These are phyloP conservation scores for Pseudopipra pipra DNA, from an alignment of 2,113 vertebrate species.

Conservation along the genomic window DNA sequence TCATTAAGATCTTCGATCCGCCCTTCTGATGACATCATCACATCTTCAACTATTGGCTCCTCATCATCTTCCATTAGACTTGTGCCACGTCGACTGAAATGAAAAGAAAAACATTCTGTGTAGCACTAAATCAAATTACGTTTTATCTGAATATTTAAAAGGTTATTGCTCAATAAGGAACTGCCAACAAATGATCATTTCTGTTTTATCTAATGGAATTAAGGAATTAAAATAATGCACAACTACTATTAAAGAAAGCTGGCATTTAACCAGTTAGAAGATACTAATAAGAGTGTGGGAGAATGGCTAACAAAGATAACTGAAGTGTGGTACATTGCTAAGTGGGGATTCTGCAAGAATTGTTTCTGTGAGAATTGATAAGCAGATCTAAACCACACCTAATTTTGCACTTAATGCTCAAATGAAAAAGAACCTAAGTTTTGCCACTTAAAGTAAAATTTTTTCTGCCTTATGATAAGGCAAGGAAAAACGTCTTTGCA, in stretches of 20 bases:
- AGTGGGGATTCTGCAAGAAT: background rate
- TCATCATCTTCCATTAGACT: conserved; percentile 99
- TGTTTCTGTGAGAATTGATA: background rate
- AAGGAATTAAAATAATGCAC: background rate
- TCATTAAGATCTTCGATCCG: conserved; percentile 98
- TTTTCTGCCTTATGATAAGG: background rate
- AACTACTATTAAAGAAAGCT: background rate
- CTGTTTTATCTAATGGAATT: background rate
- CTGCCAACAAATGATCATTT: background rate
- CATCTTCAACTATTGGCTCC: conserved; percentile 98
- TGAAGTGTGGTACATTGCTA: background rate
- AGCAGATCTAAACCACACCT: background rate
- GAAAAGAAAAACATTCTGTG: background rate
- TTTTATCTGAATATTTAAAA: background rate
- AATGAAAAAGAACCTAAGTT: background rate
- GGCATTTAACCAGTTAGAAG: background rate
- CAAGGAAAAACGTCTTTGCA: background rate
- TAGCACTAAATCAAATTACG: background rate
- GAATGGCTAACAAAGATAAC: background rate
- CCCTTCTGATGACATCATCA: conserved; percentile 99
- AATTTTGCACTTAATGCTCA: background rate
- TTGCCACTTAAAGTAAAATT: background rate
- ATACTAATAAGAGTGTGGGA: background rate
- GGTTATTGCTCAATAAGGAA: background rate
- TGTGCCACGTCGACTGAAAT: conserved; percentile 90